A percentile compares a stretch with the other conserved stretches of the same genome.
Conservation (phyloP, 2,888 invertebrate species). For the Chrysotoxum bicinctum region DNA sequence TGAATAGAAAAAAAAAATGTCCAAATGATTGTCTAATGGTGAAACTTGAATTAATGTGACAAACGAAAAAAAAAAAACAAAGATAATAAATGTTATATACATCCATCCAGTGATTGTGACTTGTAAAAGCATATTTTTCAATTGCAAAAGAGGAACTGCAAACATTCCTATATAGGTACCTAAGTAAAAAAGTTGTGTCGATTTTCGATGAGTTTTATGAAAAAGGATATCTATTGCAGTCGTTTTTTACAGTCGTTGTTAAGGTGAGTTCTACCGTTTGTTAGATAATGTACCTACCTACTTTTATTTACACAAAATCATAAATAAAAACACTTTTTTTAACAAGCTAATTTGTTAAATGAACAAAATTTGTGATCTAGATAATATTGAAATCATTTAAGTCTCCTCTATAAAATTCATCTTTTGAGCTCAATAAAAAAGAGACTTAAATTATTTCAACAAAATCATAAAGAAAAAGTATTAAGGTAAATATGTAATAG, state of each 20-base stretch:
- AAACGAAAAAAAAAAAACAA: neutral
- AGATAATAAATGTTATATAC: neutral
- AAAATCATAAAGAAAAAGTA: too few species aligned
- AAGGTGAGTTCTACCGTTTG: conserved; percentile 37
- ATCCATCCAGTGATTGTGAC: conserved; percentile 6
- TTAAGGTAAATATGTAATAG: too few species aligned
- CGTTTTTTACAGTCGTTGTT: conserved; percentile 3
- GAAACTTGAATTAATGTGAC: conserved; percentile 7
- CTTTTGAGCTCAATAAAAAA: too few species aligned
- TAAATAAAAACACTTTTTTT: too few species aligned
- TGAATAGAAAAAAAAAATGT: conserved; percentile 11
- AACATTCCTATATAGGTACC: neutral
- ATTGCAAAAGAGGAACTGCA: neutral
- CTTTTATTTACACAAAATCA: too few species aligned
- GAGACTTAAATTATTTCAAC: too few species aligned
- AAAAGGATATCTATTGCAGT: conserved; percentile 31
- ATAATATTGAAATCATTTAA: too few species aligned
- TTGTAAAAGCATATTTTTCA: neutral
- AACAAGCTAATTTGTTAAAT: too few species aligned
- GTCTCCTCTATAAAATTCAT: too few species aligned
- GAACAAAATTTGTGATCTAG: too few species aligned
- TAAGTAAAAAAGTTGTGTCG: neutral
- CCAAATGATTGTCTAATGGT: conserved; percentile 1
- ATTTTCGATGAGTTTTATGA: conserved; percentile 14
- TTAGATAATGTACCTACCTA: too few species aligned